These are phyloP conservation scores for Acanthiza pusilla DNA, from an alignment of 2,797 vertebrate genomes.

Conservation along the genomic window DNA sequence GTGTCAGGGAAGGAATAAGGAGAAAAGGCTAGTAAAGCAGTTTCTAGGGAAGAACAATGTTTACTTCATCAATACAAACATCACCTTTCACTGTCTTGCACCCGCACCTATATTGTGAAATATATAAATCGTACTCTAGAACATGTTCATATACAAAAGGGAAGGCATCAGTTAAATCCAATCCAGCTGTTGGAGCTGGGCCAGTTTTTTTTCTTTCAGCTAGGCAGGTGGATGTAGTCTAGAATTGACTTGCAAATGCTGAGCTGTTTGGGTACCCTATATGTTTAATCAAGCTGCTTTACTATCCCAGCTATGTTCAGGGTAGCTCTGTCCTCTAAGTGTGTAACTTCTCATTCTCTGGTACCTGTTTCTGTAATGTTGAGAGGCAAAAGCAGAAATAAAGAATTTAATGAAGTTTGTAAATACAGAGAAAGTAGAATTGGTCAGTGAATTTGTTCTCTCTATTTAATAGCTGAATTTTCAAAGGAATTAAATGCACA, in stretches of 20 bases:
- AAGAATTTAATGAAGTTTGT: not conserved
- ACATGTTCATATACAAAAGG: not conserved
- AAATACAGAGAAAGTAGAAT: not conserved
- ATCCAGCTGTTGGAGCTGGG: conserved; percentile 1
- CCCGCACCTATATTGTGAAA: not conserved
- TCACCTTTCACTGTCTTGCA: not conserved
- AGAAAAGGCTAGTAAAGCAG: not conserved
- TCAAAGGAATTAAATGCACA: not conserved
- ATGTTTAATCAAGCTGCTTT: not conserved
- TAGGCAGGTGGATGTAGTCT: conserved; percentile 17
- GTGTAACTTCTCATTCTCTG: not conserved
- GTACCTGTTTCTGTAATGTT: not conserved
- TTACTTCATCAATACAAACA: not conserved
- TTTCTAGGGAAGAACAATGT: not conserved
- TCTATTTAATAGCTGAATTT: not conserved
- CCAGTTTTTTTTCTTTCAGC: not conserved
- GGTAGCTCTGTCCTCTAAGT: not conserved
- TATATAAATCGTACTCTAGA: not conserved
- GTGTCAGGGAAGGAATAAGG: not conserved
- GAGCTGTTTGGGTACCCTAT: not conserved
- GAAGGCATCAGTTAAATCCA: not conserved
- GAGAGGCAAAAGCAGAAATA: not conserved
- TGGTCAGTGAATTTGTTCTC: not conserved
- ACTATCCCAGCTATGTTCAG: not conserved
- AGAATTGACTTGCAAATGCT: conserved; percentile 11